Conservation (phyloP, 2,888 invertebrate genomes). For the Empis stercorea region DNA sequence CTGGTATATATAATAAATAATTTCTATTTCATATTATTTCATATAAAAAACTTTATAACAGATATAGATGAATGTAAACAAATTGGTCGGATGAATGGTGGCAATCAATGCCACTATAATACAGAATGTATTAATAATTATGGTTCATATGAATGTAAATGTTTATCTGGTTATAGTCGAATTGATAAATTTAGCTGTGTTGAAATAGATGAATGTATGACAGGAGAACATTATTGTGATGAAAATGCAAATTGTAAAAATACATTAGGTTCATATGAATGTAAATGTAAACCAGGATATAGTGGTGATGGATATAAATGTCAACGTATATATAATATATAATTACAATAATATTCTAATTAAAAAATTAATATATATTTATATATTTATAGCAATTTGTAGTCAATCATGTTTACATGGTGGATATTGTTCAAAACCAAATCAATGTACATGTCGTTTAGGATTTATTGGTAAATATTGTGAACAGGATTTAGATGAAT, state of each 20-base stretch:
- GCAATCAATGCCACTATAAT: constrained; percentile 76
- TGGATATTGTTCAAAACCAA: constrained; percentile 64
- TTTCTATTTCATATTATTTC: not conserved
- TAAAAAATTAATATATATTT: not conserved
- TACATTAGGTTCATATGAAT: constrained; percentile 69
- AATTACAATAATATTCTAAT: not conserved
- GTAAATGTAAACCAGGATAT: constrained; percentile 59
- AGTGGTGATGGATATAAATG: constrained; percentile 66
- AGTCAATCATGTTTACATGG: constrained; percentile 71
- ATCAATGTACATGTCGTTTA: constrained; percentile 62
- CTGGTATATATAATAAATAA: constrained; percentile 41
- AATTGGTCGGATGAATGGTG: constrained; percentile 63
- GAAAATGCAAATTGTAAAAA: constrained; percentile 65
- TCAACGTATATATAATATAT: constrained; percentile 43
- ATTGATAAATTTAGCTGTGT: constrained; percentile 68
- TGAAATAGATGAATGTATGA: constrained; percentile 64
- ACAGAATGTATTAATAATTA: constrained; percentile 71
- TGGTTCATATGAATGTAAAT: constrained; percentile 75
- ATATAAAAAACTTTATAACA: constrained; percentile 28
- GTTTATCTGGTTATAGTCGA: constrained; percentile 62
- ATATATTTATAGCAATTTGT: constrained; percentile 56
- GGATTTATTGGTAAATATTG: constrained; percentile 75
- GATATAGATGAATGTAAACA: constrained; percentile 78
- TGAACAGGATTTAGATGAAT: constrained; percentile 80
- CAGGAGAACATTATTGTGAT: constrained; percentile 58